Base-by-base conservation (phyloP, 2,888 invertebrate genomes). In the Seira musarum region DNA sequence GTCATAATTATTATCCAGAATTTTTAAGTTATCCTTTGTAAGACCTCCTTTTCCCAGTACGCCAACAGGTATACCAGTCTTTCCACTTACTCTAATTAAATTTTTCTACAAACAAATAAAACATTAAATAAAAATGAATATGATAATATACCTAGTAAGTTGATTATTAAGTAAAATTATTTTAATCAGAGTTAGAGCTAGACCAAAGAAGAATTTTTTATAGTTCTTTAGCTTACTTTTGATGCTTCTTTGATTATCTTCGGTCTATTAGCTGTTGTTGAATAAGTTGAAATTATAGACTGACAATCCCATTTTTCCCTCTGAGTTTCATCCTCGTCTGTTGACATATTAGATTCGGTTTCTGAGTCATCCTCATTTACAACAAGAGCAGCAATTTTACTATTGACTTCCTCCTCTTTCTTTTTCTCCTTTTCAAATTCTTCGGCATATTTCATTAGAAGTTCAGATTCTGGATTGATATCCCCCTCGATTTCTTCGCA, bases 221-320 rank as follows among this genome's bases (percentile, higher is more conserved):
- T n/a, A n/a, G n/a, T n/a, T n/a, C n/a, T n/a, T n/a, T n/a, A n/a
- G 10, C 88, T 87, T 88, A 93, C 93, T 89, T 91, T 92, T 0
- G 93, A 92, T n/a, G 88, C 87, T 87, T 95, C 95, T 65, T 75
- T 85, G 70, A 97, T 96, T 22, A 96, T 87, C 88, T 94, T 95
- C 0, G 98, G 98, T 90, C 95, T 96, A 90, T 98, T 98, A 89
- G 96, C 96, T 71, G 95, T 90, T 88, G 94, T 98, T 6, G 97
- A 97, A 88, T 96, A 96, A 0, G 96, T 97, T 21, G 95, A 94
- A 3, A 97, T 90, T 85, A 97, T 94, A 75, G 95, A 95, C 90
- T 97, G 95, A 87, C 97, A 97, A 89, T 98, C 97, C 95, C 94
- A 96, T 88, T 93, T 93, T 83, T 92, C 91, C 86, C 91, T 91